Conservation (phyloP, 2,797 vertebrate genomes). For the Ctenopoma kingsleyae region DNA sequence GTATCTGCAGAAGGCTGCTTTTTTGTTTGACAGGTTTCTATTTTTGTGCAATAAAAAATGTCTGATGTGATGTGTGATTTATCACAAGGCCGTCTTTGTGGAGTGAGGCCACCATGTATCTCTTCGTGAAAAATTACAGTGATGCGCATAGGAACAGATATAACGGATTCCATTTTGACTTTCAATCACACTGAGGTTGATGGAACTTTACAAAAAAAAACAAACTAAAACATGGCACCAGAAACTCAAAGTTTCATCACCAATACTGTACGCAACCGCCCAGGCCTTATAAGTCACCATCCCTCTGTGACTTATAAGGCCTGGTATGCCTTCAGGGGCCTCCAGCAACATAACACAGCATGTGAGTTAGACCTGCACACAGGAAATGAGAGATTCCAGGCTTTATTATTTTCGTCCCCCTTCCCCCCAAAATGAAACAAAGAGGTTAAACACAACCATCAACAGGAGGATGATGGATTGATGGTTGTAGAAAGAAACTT, state of each 20-base stretch:
- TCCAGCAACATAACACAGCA: conserved; percentile 55
- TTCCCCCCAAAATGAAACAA: conserved; percentile 35
- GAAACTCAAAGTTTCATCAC: conserved; percentile 10
- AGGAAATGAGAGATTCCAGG: conserved; percentile 74
- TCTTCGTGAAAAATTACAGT: conserved; percentile 56
- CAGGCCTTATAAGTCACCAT: neutral
- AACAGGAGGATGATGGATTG: conserved; percentile 43
- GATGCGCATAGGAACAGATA: conserved; percentile 44
- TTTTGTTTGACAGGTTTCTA: conserved; percentile 30
- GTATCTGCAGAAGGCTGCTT: neutral
- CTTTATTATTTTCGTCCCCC: conserved; percentile 57
- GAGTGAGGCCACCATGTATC: conserved; percentile 29
- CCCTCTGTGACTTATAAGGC: conserved; percentile 61
- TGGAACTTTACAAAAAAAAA: conserved; percentile 38
- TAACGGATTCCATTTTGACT: conserved; percentile 52
- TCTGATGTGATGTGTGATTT: conserved; percentile 17
- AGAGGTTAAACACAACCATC: conserved; percentile 43
- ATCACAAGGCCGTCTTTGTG: conserved; percentile 67
- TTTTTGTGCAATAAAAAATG: conserved; percentile 25
- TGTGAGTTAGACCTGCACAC: conserved; percentile 46
- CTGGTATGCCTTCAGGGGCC: conserved; percentile 59
- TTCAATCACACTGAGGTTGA: conserved; percentile 36
- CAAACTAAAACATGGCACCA: conserved; percentile 7
- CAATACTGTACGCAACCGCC: conserved; percentile 44
- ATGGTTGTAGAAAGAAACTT: conserved; percentile 43